Evolutionary conservation across 2,888 invertebrate species (phyloP).

Genomic region (Sarcophaga variegata): DNA sequence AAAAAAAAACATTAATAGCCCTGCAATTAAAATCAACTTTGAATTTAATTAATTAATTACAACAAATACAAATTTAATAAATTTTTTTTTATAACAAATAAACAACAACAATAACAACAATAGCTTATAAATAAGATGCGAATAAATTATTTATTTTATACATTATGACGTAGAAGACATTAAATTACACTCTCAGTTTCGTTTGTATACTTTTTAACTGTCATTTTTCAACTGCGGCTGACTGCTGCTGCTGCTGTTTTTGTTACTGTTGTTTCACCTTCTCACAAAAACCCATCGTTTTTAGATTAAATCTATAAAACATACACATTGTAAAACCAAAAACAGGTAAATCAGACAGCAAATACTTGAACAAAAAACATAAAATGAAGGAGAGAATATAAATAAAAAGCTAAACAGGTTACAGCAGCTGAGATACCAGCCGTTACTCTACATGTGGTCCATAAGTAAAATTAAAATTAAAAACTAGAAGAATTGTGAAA

Average conservation of each 20-base stretch:
- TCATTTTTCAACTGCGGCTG: conserved; percentile 22
- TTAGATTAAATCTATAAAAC: conserved; percentile 56
- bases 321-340: neutral
- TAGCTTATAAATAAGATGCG: neutral
- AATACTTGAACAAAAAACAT: neutral
- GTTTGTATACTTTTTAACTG: conserved; percentile 71
- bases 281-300: conserved; percentile 23
- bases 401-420: conserved; percentile 9
- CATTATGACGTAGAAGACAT: conserved; percentile 46
- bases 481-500: neutral
- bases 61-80: conserved; percentile 14
- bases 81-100: neutral
- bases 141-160: conserved; percentile 44
- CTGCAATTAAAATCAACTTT: conserved; percentile 64
- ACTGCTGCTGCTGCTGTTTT: conserved; percentile 24
- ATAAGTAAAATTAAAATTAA: neutral
- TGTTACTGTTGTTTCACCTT: conserved; percentile 47
- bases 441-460: neutral
- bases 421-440: neutral
- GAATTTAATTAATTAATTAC: conserved; percentile 7
- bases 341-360: conserved; percentile 8
- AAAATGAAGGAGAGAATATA: neutral
- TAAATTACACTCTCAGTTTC: conserved; percentile 74
- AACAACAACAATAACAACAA: conserved; percentile 19
- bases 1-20: conserved; percentile 35